Percentiles rank a stretch among this genome's conserved stretches.
Evolutionary conservation across 2,797 vertebrate species (phyloP).

Genomic region (Podargus strigoides): DNA sequence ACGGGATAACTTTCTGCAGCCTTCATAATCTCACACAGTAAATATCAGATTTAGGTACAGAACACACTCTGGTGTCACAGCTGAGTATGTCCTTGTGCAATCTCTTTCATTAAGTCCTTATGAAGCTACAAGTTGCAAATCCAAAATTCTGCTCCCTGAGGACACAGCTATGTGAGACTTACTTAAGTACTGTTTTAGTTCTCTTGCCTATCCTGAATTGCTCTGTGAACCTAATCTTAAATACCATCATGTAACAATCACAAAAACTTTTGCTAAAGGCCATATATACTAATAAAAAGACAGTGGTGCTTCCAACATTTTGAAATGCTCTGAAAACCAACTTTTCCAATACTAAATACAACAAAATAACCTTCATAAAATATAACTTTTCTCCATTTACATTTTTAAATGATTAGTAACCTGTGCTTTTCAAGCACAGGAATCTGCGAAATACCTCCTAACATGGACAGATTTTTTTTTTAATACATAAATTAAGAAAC

Average conservation of each 20-base stretch:
- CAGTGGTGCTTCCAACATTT: conserved; percentile 90
- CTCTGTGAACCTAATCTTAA: conserved; percentile 81
- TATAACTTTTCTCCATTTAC: conserved; percentile 92
- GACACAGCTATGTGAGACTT: conserved; percentile 78
- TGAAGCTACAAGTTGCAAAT: conserved; percentile 81
- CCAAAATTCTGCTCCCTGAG: conserved; percentile 83
- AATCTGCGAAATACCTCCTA: conserved; percentile 82
- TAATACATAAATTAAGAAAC: conserved; percentile 87
- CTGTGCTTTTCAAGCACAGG: conserved; percentile 85
- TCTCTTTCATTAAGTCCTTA: conserved; percentile 77
- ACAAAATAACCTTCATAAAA: conserved; percentile 96
- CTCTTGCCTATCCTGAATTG: conserved; percentile 79
- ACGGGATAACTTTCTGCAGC: conserved; percentile 76
- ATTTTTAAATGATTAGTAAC: conserved; percentile 85
- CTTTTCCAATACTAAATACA: conserved; percentile 92
- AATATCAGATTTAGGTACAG: conserved; percentile 70
- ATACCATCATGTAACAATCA: conserved; percentile 82
- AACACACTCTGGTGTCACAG: conserved; percentile 71
- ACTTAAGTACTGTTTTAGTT: conserved; percentile 72
- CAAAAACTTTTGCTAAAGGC: conserved; percentile 87
- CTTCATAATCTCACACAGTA: conserved; percentile 76
- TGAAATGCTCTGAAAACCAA: conserved; percentile 92
- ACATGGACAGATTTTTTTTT: conserved; percentile 83
- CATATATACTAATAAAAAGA: conserved; percentile 89
- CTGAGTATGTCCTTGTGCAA: conserved; percentile 73